Base-by-base conservation (phyloP, 1,140 invertebrate genomes). In the Aplysia californica region DNA sequence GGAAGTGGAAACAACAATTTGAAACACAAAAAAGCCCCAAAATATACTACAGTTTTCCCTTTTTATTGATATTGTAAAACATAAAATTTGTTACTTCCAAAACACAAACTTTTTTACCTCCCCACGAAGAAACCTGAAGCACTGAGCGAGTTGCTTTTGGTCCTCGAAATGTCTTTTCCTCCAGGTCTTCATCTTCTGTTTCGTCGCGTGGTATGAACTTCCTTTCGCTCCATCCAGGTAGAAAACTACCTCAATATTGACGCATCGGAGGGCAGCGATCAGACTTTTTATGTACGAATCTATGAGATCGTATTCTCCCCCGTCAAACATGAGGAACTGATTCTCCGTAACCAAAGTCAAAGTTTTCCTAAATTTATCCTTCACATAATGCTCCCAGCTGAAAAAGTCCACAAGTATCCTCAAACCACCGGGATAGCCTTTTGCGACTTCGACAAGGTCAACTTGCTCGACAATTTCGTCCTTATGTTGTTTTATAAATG, bases 241-340 rank as follows among this genome's bases (percentile, higher is more conserved):
- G 41, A 73, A 73, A 6, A 73, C 35, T 20, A 61, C n/a, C 38
- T 73, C 56, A 73, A 73, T 73, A 73, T 73, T 73, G 3, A 73
- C 70, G 31, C 21, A 20, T 39, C 56, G 23, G 15, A 73, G 21
- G 23, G 10, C 55, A 21, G 23, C 2, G 39, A 73, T 29, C 5
- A 61, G 61, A 6, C 21, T 10, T 38, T 15, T 73, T 5, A 73
- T 36, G 23, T 31, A 59, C 1, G 21, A 18, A 20, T 61, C 35
- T 5, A 73, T 61, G 23, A 61, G 10, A 3, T 55, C 41, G 29
- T 73, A 73, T 23, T 73, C 70, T 10, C 70, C 70, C 18, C 70
- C 70, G 5, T 33, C 31, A 33, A 59, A 73, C 4, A 61, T 23
- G 15, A 73, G 5, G 56, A 39, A 20, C 18, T 10, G 21, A 21